Percentiles rank a stretch among this genome's conserved stretches.
Conservation (phyloP, 2,888 invertebrate species). For the Dorcus hopei region DNA sequence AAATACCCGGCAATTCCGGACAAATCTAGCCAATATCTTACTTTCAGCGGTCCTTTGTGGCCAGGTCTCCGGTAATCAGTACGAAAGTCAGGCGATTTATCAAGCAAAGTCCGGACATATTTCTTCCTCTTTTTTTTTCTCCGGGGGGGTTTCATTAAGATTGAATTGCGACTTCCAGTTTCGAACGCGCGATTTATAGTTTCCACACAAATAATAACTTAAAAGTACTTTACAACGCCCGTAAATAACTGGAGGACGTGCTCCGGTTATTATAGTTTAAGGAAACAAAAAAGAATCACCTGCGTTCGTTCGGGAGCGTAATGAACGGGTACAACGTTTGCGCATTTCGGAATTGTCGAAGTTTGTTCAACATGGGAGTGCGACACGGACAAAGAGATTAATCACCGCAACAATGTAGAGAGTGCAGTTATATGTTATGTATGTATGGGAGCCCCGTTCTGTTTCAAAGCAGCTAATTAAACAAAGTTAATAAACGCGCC, state of each 20-base stretch:
- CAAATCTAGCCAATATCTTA: constrained; percentile 46
- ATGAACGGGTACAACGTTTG: too few species aligned
- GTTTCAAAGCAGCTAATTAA: too few species aligned
- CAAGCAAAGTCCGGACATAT: constrained; percentile 40
- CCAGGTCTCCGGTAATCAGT: constrained; percentile 48
- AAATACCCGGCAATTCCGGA: constrained; percentile 42
- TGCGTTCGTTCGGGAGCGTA: too few species aligned
- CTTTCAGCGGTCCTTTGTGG: constrained; percentile 57
- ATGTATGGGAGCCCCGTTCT: too few species aligned
- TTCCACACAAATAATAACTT: neutral
- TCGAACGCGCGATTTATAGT: neutral
- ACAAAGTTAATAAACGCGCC: too few species aligned
- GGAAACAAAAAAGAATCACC: too few species aligned
- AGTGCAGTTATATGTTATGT: too few species aligned
- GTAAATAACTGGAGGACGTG: neutral
- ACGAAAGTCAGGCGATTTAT: constrained; percentile 45
- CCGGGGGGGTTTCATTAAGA: constrained; percentile 34
- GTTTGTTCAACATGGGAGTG: too few species aligned
- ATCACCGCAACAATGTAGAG: too few species aligned
- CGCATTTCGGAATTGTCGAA: too few species aligned
- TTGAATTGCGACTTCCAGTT: constrained; percentile 11
- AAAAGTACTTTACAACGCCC: neutral
- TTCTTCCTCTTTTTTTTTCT: constrained; percentile 32
- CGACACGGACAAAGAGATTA: too few species aligned
- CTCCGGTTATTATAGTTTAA: too few species aligned